Evolutionary conservation across 2,888 invertebrate species (phyloP), one percentile per base, ranked within the genome.

Genomic region (Andrena praecox): DNA sequence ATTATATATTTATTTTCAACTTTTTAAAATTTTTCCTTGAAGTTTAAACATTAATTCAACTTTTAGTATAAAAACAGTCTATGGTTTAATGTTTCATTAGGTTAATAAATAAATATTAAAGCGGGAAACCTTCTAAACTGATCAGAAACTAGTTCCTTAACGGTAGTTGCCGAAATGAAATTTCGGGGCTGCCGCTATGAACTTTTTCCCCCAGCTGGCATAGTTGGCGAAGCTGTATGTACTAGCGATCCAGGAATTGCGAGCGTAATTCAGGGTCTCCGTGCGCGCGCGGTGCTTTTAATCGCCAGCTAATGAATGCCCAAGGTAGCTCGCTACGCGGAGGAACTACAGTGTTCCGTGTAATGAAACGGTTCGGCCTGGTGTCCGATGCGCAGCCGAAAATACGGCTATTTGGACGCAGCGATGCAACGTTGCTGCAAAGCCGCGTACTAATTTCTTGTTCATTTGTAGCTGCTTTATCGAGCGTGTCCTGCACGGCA

Each of bases 391-490:
- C 50, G 10, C 24, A n/a, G 8, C n/a, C 60, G 27, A 56, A 67
- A 74, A 69, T 24, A 31, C 29, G 20, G 71, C n/a, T 56, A 54
- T 27, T 24, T 56, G 42, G 29, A 31, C 12, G 35, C 64, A 64
- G 27, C 2, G 27, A 8, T 27, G 33, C 50, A 59, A 70, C 35
- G 56, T 12, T 62, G 56, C 59, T 27, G 16, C 59, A n/a, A 59
- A 63, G 35, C 62, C 72, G 31, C 64, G 10, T 33, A 29, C 60
- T 73, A 82, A 82, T 86, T 85, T 86, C 82, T 86, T 80, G 85
- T 85, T 88, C 76, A 81, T 62, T 79, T 77, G 74, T 52, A 54
- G 72, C 67, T 74, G 76, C 59, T 88, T 86, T 82, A 84, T 87
- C 84, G 80, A 84, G 74, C 86, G 82, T 84, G 27, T 73, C 79